Evolutionary conservation across 2,113 vertebrate genomes (phyloP), one percentile per base, ranked within the genome.

Genomic region (Prionailurus bengalensis): DNA sequence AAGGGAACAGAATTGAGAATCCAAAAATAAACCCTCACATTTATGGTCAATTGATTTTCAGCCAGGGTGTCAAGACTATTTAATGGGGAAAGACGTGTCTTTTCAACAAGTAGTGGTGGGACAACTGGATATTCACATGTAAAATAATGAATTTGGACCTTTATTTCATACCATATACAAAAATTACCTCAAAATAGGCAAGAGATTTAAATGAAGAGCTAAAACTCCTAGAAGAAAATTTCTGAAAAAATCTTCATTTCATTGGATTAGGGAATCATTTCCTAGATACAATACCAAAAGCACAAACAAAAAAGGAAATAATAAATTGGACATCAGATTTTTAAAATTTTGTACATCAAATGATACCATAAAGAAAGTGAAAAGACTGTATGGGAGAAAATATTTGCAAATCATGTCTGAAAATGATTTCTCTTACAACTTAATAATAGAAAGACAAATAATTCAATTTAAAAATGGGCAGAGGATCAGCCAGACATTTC

Each of bases 401-500:
- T 78, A 91, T 79, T 68, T 91, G 31, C 80, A 68, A 91, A 58
- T 70, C 71, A 45, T 78, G 61, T 79, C 61, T 91, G 33, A 78
- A 33, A 95, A 79, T 55, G 48, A 88, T 23, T 58, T 95, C 51
- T 33, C 39, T 86, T 92, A 87, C 13, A 76, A 96, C 31, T 39
- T 45, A 92, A 82, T 27, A 82, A 84, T 31, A 66, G 29, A 81
- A 23, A 73, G 86, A 68, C 25, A 79, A 61, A 61, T 61, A 61
- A 92, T 81, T 61, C 89, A 87, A 42, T 73, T 70, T 86, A 53
- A 81, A 39, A 96, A 76, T 76, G 83, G 36, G 36, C 17, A 89
- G 82, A 73, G 4, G 16, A 76, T 48, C 68, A 53, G 63, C 92
- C 10, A 88, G n/a, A 23, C n/a, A 48, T 89, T 88, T 93, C 63